phyloP scores from a whole-genome alignment of 2,113 vertebrate genomes.

The Platycercus adscitus region DNA sequence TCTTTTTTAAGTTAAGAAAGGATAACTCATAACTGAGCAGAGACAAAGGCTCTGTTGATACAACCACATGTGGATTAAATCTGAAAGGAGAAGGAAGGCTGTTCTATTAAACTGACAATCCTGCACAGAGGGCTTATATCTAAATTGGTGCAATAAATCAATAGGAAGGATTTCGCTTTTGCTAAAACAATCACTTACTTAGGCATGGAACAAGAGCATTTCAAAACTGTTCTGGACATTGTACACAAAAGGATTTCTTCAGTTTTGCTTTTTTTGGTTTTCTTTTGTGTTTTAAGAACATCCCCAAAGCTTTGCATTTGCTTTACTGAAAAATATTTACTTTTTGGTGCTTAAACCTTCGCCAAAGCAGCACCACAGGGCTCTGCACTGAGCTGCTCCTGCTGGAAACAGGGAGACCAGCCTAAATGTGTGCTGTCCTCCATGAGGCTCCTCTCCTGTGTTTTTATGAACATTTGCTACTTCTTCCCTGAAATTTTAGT shows the following conservation, averaged over 20 bases:
- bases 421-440: background rate
- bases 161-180: constrained; percentile 1
- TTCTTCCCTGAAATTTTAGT: background rate
- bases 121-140: constrained; percentile 36
- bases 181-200: constrained; percentile 15
- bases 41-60: constrained; percentile 59
- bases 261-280: background rate
- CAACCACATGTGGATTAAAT: constrained; percentile 67
- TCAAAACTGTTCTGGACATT: background rate
- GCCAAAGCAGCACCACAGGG: background rate
- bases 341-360: background rate
- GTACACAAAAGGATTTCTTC: background rate
- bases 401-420: background rate
- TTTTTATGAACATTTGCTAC: background rate
- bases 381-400: background rate
- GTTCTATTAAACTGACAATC: constrained; percentile 41
- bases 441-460: background rate
- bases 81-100: constrained; percentile 48
- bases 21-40: constrained; percentile 1
- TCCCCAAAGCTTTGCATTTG: background rate
- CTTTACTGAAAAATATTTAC: background rate
- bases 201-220: background rate
- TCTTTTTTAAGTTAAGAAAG: constrained; percentile 1
- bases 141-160: constrained; percentile 62
- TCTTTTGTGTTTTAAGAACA: background rate